These are phyloP conservation scores for Gymnosoma rotundatum DNA, from an alignment of 2,888 invertebrate genomes.

Conservation along the genomic window DNA sequence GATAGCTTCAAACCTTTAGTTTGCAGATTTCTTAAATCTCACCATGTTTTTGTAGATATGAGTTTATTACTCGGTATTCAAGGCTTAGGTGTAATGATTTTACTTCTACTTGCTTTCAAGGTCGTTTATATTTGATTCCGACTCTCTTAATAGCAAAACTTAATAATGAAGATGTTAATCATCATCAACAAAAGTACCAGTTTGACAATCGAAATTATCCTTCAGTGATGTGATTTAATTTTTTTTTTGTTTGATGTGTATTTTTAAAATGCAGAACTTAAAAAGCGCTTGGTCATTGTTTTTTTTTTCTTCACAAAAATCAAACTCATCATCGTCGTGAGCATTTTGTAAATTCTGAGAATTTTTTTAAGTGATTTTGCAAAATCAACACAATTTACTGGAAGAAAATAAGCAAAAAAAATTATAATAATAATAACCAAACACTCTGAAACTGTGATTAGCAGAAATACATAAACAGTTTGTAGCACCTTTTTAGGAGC, in stretches of 20 bases:
- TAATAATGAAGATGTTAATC: neutral
- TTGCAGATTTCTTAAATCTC: no score
- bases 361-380: conserved; percentile 42
- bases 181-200: conserved; percentile 13
- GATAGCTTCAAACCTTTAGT: no score
- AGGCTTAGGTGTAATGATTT: conserved; percentile 5
- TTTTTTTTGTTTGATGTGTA: conserved; percentile 30
- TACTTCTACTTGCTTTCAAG: conserved; percentile 27
- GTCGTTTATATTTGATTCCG: conserved; percentile 32
- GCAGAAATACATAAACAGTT: conserved; percentile 42
- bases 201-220: conserved; percentile 55
- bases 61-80: neutral
- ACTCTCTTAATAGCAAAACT: conserved; percentile 38
- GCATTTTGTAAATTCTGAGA: conserved; percentile 55
- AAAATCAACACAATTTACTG: conserved; percentile 57
- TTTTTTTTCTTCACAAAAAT: conserved; percentile 19
- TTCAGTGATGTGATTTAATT: conserved; percentile 3
- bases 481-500: conserved; percentile 57
- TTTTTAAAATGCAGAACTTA: conserved; percentile 45
- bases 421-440: conserved; percentile 10
- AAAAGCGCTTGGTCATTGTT: conserved; percentile 30
- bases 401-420: neutral
- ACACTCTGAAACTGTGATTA: conserved; percentile 52
- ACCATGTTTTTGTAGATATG: no score
- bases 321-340: conserved; percentile 40